Evolutionary conservation across 64 coral and sea anemone species (phyloP).

Genomic region (Astreopora myriophthalma): DNA sequence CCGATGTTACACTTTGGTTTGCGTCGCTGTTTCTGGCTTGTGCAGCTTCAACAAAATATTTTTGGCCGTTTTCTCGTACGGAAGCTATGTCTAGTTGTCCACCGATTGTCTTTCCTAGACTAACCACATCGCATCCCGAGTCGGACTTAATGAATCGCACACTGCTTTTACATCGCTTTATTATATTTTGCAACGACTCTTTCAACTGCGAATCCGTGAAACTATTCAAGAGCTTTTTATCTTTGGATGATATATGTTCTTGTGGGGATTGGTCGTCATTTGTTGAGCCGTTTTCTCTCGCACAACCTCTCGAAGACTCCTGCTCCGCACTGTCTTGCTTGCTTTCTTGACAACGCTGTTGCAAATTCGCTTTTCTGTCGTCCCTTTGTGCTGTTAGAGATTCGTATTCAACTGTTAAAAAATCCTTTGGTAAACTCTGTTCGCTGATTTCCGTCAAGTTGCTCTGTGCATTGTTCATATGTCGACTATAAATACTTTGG

Average conservation of each 20-base stretch:
- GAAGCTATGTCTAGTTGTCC: not conserved
- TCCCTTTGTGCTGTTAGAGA: not conserved
- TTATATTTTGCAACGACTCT: slow-evolving; percentile 75
- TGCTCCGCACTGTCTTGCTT: not conserved
- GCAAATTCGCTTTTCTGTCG: not conserved
- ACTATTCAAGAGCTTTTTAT: slow-evolving; percentile 50
- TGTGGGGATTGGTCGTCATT: not conserved
- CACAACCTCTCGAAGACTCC: not conserved
- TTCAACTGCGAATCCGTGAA: slow-evolving; percentile 63
- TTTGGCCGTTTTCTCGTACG: not conserved
- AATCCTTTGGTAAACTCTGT: too few relatives aligned
- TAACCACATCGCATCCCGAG: not conserved
- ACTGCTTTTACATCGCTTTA: slow-evolving; percentile 46
- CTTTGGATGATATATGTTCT: slow-evolving; percentile 18
- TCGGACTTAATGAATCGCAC: not conserved
- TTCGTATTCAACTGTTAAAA: not conserved
- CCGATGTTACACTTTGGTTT: not conserved
- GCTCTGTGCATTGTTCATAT: not conserved
- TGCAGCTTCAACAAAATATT: not conserved
- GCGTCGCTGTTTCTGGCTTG: not conserved
- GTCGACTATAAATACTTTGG: slow-evolving; percentile 46
- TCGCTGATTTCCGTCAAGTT: not conserved
- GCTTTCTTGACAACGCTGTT: not conserved
- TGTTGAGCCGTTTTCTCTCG: not conserved
- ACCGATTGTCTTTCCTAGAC: not conserved